Conservation (phyloP, 2,888 invertebrate species). For the Aleiodes testaceus region DNA sequence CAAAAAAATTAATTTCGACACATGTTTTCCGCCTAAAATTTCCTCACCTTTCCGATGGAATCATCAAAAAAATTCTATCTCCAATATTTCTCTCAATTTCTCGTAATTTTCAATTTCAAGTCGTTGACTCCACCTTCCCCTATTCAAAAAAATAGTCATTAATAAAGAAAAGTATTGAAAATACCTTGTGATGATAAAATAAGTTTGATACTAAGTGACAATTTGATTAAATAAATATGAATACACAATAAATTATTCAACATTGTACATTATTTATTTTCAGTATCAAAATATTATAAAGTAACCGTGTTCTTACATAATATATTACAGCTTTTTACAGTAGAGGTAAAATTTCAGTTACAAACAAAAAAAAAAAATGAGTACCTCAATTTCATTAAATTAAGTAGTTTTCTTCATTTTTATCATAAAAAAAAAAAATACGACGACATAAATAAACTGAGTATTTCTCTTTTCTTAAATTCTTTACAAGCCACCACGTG, state of each 20-base stretch:
- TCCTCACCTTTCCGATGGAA: too few relatives aligned
- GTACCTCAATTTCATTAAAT: slow-evolving; percentile 65
- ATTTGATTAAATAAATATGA: slow-evolving; percentile 59
- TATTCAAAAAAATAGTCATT: too few relatives aligned
- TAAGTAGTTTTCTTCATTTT: slow-evolving; percentile 62
- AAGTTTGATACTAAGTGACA: background rate
- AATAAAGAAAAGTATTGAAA: too few relatives aligned
- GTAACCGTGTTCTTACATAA: slow-evolving; percentile 56
- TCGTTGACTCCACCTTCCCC: too few relatives aligned
- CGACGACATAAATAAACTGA: slow-evolving; percentile 69
- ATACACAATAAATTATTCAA: slow-evolving; percentile 61
- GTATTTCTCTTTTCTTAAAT: slow-evolving; percentile 52
- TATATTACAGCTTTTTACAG: slow-evolving; percentile 70
- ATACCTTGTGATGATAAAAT: too few relatives aligned
- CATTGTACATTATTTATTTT: slow-evolving; percentile 63
- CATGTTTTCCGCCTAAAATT: too few relatives aligned
- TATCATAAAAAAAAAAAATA: slow-evolving; percentile 60
- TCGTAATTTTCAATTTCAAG: too few relatives aligned
- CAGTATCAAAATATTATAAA: slow-evolving; percentile 55
- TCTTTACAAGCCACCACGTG: slow-evolving; percentile 66
- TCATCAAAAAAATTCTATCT: too few relatives aligned
- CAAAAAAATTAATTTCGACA: too few relatives aligned
- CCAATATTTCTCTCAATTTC: too few relatives aligned
- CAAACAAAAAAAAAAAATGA: slow-evolving; percentile 47
- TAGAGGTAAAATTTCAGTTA: slow-evolving; percentile 62